A percentile compares a stretch with the other conserved stretches of the same genome.
Conservation (phyloP, 2,888 invertebrate species). For the Cylindroiulus punctatus region DNA sequence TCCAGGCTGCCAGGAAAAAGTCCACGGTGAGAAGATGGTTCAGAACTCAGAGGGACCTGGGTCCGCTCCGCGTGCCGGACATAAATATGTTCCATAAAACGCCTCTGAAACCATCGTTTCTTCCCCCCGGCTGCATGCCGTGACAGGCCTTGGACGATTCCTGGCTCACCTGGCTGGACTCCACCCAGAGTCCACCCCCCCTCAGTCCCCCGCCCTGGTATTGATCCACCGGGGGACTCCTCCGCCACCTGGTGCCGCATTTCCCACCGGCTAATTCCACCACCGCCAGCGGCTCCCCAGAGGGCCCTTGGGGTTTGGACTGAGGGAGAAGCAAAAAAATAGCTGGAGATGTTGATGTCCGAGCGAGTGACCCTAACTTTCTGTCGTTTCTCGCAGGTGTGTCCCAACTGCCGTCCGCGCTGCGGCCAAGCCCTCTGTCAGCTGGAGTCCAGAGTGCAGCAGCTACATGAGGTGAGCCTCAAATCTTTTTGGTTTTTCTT, state of each 20-base stretch:
- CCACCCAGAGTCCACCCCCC: neutral
- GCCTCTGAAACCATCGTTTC: too few species aligned
- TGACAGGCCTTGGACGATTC: too few species aligned
- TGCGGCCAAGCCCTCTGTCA: slow-evolving; percentile 54
- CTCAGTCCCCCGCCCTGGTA: neutral
- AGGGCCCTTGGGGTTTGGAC: neutral
- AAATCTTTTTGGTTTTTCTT: neutral
- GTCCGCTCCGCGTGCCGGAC: too few species aligned
- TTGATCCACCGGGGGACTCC: neutral
- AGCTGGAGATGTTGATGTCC: neutral
- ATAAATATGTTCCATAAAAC: too few species aligned
- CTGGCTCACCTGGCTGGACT: neutral
- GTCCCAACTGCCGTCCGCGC: slow-evolving; percentile 53
- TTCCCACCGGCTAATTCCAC: neutral
- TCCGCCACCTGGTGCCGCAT: slow-evolving; percentile 20
- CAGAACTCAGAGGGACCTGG: too few species aligned
- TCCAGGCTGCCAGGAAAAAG: too few species aligned
- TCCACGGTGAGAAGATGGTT: too few species aligned
- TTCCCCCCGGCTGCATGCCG: too few species aligned
- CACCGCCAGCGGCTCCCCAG: neutral
- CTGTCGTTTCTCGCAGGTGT: slow-evolving; percentile 53
- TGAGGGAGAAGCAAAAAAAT: neutral
- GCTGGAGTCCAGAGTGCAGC: slow-evolving; percentile 55
- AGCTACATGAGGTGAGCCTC: slow-evolving; percentile 57
- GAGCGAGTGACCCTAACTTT: slow-evolving; percentile 47